Percentiles rank a stretch among this genome's conserved stretches.
Evolutionary conservation across 2,888 invertebrate genomes (phyloP).

Genomic region (Plebejus argus): DNA sequence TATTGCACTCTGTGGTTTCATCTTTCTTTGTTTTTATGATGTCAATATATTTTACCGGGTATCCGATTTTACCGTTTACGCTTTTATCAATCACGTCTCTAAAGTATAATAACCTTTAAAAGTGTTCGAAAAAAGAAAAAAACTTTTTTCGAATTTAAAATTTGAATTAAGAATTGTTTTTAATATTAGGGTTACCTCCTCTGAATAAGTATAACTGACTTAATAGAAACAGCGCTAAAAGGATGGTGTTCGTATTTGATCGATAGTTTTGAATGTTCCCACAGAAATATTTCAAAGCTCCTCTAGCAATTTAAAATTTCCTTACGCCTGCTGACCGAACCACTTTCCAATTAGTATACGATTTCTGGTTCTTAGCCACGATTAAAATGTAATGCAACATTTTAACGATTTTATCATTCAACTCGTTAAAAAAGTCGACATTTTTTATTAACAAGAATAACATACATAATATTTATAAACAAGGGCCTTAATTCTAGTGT

Average conservation of each 20-base stretch:
- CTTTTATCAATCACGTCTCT: constrained; percentile 24
- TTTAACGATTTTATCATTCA: constrained; percentile 14
- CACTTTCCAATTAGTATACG: constrained; percentile 11
- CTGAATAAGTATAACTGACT: too few relatives aligned
- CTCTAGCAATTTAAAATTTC: neutral
- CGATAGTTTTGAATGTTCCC: neutral
- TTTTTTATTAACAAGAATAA: neutral
- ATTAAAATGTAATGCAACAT: neutral
- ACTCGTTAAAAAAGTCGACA: neutral
- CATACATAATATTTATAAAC: too few relatives aligned
- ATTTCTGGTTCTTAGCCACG: constrained; percentile 6
- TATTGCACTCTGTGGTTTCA: constrained; percentile 18
- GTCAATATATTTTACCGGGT: constrained; percentile 22
- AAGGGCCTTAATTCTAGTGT: neutral
- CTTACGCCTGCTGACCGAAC: neutral
- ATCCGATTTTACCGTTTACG: constrained; percentile 26
- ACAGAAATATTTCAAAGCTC: constrained; percentile 15
- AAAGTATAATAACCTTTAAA: neutral
- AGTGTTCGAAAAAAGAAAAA: neutral
- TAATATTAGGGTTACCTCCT: neutral
- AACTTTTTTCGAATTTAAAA: neutral
- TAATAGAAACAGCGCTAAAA: too few relatives aligned
- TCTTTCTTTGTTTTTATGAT: constrained; percentile 24
- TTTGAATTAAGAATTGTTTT: neutral
- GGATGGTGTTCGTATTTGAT: too few relatives aligned